Percentiles rank a stretch among this genome's conserved stretches.
Conservation (phyloP, 2,797 vertebrate species). For the Thunnus albacares region DNA sequence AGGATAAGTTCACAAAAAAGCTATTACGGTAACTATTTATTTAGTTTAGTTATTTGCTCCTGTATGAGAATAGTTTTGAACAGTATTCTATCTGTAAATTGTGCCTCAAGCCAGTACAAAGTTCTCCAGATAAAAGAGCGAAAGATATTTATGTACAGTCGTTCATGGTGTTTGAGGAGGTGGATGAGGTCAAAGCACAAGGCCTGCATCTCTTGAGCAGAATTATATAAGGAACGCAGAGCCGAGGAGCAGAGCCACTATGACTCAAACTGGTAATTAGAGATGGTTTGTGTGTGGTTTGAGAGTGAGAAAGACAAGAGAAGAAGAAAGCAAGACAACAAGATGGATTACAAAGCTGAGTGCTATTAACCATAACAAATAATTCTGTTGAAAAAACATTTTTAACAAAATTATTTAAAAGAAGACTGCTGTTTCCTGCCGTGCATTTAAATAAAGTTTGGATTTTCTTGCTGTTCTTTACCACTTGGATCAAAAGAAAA, state of each 20-base stretch:
- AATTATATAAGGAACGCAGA: conserved; percentile 70
- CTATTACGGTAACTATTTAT: not conserved
- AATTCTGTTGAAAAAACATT: no score
- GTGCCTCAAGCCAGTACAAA: conserved; percentile 49
- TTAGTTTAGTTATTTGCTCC: not conserved
- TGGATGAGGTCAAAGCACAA: conserved; percentile 66
- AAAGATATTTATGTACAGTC: conserved; percentile 63
- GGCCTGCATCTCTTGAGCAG: conserved; percentile 57
- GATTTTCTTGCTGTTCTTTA: not conserved
- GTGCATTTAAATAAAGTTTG: not conserved
- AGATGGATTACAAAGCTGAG: not conserved
- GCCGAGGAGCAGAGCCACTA: conserved; percentile 23
- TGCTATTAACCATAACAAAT: not conserved
- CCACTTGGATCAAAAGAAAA: not conserved
- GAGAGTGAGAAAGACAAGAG: conserved; percentile 21
- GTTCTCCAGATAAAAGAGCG: conserved; percentile 57
- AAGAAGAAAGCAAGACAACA: conserved; percentile 5
- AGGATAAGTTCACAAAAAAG: not conserved
- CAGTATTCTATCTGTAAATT: conserved; percentile 59
- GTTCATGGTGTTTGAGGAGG: conserved; percentile 65
- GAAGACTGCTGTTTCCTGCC: not conserved
- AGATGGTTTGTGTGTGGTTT: conserved; percentile 41
- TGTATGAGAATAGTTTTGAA: conserved; percentile 33
- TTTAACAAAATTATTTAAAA: no score
- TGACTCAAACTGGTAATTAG: conserved; percentile 71